Conservation (phyloP, 2,888 invertebrate species). For the Napeogenes sylphis region DNA sequence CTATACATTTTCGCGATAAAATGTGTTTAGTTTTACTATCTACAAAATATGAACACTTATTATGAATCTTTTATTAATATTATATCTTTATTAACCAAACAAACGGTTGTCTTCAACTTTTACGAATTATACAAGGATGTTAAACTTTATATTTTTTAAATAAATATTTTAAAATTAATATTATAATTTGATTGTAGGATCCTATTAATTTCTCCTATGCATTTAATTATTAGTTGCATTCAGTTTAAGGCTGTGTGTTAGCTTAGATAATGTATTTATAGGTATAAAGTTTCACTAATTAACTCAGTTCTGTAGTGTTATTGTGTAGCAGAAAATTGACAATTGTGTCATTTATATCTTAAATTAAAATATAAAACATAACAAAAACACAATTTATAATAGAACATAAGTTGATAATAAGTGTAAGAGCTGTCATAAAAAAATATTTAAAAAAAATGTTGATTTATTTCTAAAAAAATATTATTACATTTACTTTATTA, state of each 20-base stretch:
- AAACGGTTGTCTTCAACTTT: background rate
- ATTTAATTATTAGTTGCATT: slow-evolving; percentile 16
- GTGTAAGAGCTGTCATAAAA: background rate
- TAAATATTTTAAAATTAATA: slow-evolving; percentile 56
- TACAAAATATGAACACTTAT: no score
- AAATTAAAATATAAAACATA: no score
- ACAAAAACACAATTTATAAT: no score
- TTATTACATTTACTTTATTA: background rate
- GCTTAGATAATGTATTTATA: slow-evolving; percentile 22
- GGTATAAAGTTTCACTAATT: slow-evolving; percentile 1
- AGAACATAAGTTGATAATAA: no score
- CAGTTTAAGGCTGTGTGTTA: slow-evolving; percentile 34
- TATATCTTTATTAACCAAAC: no score
- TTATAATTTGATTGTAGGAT: slow-evolving; percentile 29
- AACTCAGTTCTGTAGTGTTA: slow-evolving; percentile 10
- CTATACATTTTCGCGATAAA: no score
- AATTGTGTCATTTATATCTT: background rate
- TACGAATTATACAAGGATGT: background rate
- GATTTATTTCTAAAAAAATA: background rate
- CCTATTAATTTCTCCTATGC: background rate
- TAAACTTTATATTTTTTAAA: slow-evolving; percentile 50
- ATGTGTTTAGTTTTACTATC: no score
- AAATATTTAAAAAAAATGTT: background rate
- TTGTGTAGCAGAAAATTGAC: slow-evolving; percentile 11
- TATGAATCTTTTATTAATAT: no score